phyloP scores from a whole-genome alignment of 2,888 invertebrate species.

The Caenorhabditis sinica region DNA sequence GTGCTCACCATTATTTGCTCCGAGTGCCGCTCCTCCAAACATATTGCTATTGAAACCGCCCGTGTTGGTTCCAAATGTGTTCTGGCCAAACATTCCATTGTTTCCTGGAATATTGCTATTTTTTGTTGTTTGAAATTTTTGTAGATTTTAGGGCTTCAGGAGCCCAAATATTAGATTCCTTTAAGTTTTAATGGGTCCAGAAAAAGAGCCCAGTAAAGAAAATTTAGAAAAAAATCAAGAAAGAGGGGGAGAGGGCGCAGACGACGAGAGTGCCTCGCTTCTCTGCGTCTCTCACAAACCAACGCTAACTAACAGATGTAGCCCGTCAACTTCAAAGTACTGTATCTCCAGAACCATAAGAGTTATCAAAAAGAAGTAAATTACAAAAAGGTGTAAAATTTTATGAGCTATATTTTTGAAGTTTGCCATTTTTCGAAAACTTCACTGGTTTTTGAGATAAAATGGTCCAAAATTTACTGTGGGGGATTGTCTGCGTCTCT shows the following conservation, averaged over 20 bases:
- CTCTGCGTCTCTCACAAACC: no score
- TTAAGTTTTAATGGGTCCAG: no score
- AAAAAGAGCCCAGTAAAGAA: background rate
- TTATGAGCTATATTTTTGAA: background rate
- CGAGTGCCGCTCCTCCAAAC: conserved; percentile 28
- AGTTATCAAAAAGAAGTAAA: background rate
- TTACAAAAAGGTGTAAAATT: background rate
- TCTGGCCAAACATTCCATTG: conserved; percentile 54
- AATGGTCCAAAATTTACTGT: no score
- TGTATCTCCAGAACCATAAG: background rate
- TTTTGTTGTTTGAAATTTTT: background rate
- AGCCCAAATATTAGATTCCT: background rate
- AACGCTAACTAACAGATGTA: background rate
- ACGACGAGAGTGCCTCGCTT: no score
- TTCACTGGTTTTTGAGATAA: background rate
- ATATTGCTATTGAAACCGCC: conserved; percentile 44
- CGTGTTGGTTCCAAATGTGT: conserved; percentile 35
- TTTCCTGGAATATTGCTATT: conserved; percentile 23
- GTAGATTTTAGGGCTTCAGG: no score
- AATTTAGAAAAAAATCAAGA: background rate
- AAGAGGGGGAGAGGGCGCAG: no score
- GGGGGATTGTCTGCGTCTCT: no score
- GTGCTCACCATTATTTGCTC: conserved; percentile 15
- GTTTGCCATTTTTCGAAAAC: background rate
- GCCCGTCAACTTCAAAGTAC: no score